Base-by-base conservation (phyloP, 53 echinoderm and acorn worm genomes). In the Actinopyga echinites region DNA sequence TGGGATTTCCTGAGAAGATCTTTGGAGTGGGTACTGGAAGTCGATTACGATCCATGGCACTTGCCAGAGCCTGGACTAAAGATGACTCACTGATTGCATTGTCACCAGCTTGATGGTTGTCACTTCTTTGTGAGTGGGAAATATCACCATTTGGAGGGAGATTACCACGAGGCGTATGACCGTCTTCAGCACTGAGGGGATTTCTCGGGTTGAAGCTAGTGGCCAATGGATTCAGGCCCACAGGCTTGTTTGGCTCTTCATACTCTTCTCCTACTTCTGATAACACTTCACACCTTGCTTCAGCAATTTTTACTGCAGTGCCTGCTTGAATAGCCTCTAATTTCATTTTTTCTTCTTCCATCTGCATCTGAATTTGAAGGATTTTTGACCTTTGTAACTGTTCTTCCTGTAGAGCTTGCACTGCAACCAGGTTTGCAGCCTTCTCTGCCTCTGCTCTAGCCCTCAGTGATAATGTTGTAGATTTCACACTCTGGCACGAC, bases 1-100 rank as follows among this genome's bases (percentile, higher is more conserved):
- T 61, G 6, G 82, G 82, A 30, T 68, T 82, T 8, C 87, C 80
- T 23, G 81, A 81, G 49, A 87, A 87, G 2, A 59, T 52, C 6
- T 5, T 30, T 5, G 87, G 87, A 0, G 81, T 81, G 6, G 81
- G 65, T 2, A 80, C 80, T 5, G 86, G 86, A 21, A 86, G 67
- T 30, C 86, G 43, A 9, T 30, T 87, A 6, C 59, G 36, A 6
- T 87, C 55, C 69, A 87, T 68, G 22, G 36, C 60, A 25, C 69
- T 80, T 68, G 81, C 82, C 24, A 87, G 42, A 12, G 53, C 73
- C 22, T 69, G 68, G 34, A 19, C 3, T 38, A 71, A 37, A 17
- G 44, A 71, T 34, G 38, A 13, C 23, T 71, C 0, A 26, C 28
- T 24, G 25, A 24, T 26, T 26, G 64, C n/a, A 26, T 64, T 24